Conservation (phyloP, 1,140 invertebrate genomes). For the Drosophila bocki region DNA sequence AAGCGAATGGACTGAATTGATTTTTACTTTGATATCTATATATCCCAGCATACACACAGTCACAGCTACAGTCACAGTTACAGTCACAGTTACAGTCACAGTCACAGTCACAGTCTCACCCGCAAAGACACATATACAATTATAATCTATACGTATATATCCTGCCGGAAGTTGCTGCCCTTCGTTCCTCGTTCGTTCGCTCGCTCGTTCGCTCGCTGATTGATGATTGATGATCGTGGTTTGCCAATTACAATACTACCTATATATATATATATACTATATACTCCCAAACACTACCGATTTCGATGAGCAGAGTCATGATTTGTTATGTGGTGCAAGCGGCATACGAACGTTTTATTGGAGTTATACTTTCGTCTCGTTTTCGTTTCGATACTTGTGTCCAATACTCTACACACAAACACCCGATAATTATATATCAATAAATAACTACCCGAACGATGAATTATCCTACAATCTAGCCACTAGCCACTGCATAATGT, state of each 20-base stretch:
- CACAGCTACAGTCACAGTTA: constrained; percentile 17
- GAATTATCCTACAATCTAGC: constrained; percentile 59
- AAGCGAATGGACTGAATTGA: constrained; percentile 81
- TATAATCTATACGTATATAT: constrained; percentile 55
- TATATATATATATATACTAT: constrained; percentile 46
- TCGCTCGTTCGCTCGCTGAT: constrained; percentile 72
- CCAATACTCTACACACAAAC: constrained; percentile 51
- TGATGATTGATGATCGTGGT: constrained; percentile 81
- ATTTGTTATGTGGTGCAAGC: constrained; percentile 83
- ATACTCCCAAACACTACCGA: constrained; percentile 40
- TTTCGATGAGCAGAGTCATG: constrained; percentile 76
- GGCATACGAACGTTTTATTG: constrained; percentile 76
- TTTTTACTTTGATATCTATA: constrained; percentile 80
- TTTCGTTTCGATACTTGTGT: constrained; percentile 69
- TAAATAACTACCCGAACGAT: constrained; percentile 31
- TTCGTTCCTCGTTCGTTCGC: constrained; percentile 72
- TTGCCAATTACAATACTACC: constrained; percentile 74
- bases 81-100: constrained; percentile 26
- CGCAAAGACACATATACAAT: constrained; percentile 39
- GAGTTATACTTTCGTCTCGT: constrained; percentile 60
- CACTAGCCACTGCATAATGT: constrained; percentile 80
- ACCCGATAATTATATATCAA: constrained; percentile 50
- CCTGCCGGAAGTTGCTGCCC: constrained; percentile 66
- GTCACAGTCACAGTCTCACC: constrained; percentile 30
- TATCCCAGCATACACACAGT: constrained; percentile 48